Conservation (phyloP, 1,140 invertebrate species). For the Globodera rostochiensis region DNA sequence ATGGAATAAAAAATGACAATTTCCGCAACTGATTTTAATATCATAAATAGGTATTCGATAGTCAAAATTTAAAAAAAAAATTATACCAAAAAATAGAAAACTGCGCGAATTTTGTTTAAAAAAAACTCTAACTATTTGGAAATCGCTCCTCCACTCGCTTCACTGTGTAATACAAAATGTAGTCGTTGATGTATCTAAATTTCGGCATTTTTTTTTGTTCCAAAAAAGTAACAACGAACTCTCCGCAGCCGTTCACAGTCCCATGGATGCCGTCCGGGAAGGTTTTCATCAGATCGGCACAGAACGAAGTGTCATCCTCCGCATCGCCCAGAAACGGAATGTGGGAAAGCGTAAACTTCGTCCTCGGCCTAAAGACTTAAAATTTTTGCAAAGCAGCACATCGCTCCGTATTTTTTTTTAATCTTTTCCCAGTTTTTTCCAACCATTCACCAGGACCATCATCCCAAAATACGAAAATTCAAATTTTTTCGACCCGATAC, state of each 20-base stretch:
- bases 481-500: too few relatives aligned
- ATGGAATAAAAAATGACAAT: too few relatives aligned
- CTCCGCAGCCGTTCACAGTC: slow-evolving; percentile 45
- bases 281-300: slow-evolving; percentile 42
- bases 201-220: background rate
- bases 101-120: background rate
- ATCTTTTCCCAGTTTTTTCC: too few relatives aligned
- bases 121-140: background rate
- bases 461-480: too few relatives aligned
- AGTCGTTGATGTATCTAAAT: slow-evolving; percentile 49
- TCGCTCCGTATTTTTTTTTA: too few relatives aligned
- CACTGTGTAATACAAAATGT: slow-evolving; percentile 47
- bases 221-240: background rate
- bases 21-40: too few relatives aligned
- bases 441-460: too few relatives aligned
- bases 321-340: slow-evolving; percentile 53
- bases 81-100: background rate
- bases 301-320: slow-evolving; percentile 45
- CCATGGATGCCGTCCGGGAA: slow-evolving; percentile 57
- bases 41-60: too few relatives aligned
- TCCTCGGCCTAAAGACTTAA: slow-evolving; percentile 44
- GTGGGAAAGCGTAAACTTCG: slow-evolving; percentile 54
- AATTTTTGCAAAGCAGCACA: too few relatives aligned
- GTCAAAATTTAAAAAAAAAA: background rate
- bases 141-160: slow-evolving; percentile 15